Base-by-base conservation (phyloP, 1,140 invertebrate species). In the Polyergus mexicanus region DNA sequence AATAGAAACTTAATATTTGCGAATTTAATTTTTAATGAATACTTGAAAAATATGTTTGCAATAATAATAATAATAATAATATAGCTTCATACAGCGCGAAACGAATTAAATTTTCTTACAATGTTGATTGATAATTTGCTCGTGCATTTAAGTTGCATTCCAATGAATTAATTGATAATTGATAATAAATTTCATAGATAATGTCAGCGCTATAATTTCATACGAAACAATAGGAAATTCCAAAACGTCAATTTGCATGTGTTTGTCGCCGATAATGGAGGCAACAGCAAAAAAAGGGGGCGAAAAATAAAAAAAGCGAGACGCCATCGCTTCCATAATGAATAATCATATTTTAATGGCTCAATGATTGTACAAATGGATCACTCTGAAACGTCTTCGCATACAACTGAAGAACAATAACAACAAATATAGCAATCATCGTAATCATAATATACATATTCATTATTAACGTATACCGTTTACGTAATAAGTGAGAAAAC, bases 321-420 rank as follows among this genome's bases (percentile, higher is more conserved):
- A 35, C 16, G 41, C 19, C 16, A 10, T 16, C 1, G n/a, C 77
- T 92, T 93, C 90, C 89, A 90, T 94, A 94, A 92, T 93, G 92
- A 94, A 94, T 95, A 95, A 95, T 95, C 93, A 95, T 95, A 95
- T 93, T 95, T 95, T 95, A 95, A 95, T 95, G 94, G 94, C 93
- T 93, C 93, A 95, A 95, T 95, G 93, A 95, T 95, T 95, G 94
- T 95, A 95, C 94, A 95, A 95, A 95, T 95, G 92, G 94, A 95
- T 95, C 92, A 94, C 89, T 93, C 92, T 94, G 92, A 93, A 94
- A 95, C 92, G 91, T 94, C 91, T 94, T 88, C 91, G 92, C 90
- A 88, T 93, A 83, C 78, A 95, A 95, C 94, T 92, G 92, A 95
- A 92, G 93, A 95, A 94, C 94, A 94, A 94, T 94, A 94, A 95